Evolutionary conservation across 2,888 invertebrate genomes (phyloP).

Genomic region (Lasioglossum oenotherae): DNA sequence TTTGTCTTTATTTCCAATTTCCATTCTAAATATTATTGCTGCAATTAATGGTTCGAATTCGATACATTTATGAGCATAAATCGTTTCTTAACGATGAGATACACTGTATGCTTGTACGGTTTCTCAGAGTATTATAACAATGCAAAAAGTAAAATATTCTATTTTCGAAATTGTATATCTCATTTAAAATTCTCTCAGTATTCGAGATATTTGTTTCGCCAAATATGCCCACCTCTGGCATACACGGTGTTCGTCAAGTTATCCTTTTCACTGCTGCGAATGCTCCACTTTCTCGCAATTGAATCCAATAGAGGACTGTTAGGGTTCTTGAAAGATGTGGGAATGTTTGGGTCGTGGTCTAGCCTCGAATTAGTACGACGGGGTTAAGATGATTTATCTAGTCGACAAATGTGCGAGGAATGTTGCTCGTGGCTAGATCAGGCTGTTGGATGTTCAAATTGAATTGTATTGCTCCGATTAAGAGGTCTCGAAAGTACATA

Average conservation of each 20-base stretch:
- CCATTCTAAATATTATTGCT: too few relatives aligned
- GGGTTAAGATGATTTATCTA: background rate
- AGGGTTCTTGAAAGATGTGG: background rate
- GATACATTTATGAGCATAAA: too few relatives aligned
- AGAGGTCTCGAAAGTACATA: background rate
- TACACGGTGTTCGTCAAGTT: slow-evolving; percentile 45
- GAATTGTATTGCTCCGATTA: background rate
- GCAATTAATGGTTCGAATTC: too few relatives aligned
- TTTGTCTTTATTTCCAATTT: too few relatives aligned
- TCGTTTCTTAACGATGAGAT: too few relatives aligned
- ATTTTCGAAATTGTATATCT: too few relatives aligned
- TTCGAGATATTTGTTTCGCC: too few relatives aligned
- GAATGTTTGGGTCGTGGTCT: background rate
- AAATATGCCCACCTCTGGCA: background rate
- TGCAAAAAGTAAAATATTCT: too few relatives aligned
- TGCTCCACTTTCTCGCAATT: background rate
- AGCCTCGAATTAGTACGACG: background rate
- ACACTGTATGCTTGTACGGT: too few relatives aligned
- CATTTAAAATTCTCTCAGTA: too few relatives aligned
- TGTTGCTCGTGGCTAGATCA: background rate
- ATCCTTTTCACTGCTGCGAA: background rate
- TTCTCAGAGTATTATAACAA: too few relatives aligned
- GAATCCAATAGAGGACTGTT: background rate
- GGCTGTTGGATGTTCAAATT: background rate
- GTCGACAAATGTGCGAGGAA: background rate